Base-by-base conservation (phyloP, 1,140 invertebrate species). In the Bombus haemorrhoidalis region DNA sequence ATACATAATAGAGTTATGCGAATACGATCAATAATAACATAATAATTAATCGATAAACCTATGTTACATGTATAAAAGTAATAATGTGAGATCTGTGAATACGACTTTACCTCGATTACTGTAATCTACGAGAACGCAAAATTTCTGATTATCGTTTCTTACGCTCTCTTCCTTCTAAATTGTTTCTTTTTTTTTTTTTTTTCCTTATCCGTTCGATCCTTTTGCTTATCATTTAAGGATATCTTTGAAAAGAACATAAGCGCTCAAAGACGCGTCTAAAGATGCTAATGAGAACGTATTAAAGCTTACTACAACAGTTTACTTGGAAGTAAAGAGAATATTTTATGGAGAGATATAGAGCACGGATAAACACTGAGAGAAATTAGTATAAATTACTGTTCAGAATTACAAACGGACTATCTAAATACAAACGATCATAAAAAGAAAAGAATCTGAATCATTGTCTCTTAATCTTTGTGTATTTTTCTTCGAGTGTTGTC, bases 31-130 rank as follows among this genome's bases (percentile, higher is more conserved):
- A 90, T 91, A 86, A 90, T 92, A 92, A 92, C 88, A 87, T 93
- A 92, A 53, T 91, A 90, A 91, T 90, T 93, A 90, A 34, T 91
- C 87, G 83, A 88, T 92, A 84, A 87, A 87, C 86, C 83, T 93
- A 89, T 86, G 84, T 91, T 92, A 87, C 92, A 92, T 83, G 83
- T 93, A 93, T 91, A 93, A 94, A 92, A 86, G 91, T 92, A 93
- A 93, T 93, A 91, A 91, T 83, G 92, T 94, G 94, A 94, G 94
- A 94, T 94, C 94, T 94, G 93, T 92, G 92, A 93, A 93, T 90
- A 93, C 93, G 93, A 94, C 93, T 93, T 92, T 88, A 89, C 92
- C 92, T 93, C 90, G 89, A 91, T 93, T 91, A 90, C 91, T 91
- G 89, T 90, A 88, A 92, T 91, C 86, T 77, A 89, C 83, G 89